Evolutionary conservation across 2,797 vertebrate species (phyloP).

Genomic region (Sebastes trivittatus): DNA sequence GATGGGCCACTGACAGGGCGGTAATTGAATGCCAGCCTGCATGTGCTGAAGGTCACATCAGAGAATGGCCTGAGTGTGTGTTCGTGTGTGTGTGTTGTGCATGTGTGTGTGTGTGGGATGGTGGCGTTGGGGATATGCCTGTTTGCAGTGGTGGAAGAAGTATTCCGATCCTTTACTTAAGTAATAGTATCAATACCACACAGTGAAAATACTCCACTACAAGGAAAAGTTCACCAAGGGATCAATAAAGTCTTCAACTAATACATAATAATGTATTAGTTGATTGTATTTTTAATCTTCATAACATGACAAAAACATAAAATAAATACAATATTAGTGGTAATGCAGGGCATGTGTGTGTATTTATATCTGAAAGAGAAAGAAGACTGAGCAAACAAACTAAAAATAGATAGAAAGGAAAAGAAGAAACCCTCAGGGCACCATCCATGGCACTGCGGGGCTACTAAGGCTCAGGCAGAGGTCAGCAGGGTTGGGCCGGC

Average conservation of each 20-base stretch:
- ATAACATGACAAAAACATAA: not conserved
- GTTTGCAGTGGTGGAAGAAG: not conserved
- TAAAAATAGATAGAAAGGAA: too few species aligned
- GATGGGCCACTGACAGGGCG: slow-evolving; percentile 77
- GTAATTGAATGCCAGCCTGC: slow-evolving; percentile 82
- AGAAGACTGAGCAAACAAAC: too few species aligned
- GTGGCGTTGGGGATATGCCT: not conserved
- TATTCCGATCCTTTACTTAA: not conserved
- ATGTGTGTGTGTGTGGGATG: not conserved
- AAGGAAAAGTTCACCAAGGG: not conserved
- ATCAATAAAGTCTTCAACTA: too few species aligned
- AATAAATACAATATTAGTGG: not conserved
- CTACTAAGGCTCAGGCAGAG: not conserved
- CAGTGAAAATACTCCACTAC: not conserved
- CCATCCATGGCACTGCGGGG: not conserved
- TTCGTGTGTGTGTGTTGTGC: slow-evolving; percentile 32
- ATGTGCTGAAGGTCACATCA: slow-evolving; percentile 81
- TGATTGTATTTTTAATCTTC: too few species aligned
- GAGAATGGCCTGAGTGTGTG: slow-evolving; percentile 48
- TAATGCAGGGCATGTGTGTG: not conserved
- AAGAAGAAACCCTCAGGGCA: not conserved
- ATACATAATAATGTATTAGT: too few species aligned
- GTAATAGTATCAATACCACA: not conserved
- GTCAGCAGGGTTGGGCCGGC: not conserved
- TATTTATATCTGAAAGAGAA: not conserved